Conservation (phyloP, 2,888 invertebrate species). For the Campoletis raptor region DNA sequence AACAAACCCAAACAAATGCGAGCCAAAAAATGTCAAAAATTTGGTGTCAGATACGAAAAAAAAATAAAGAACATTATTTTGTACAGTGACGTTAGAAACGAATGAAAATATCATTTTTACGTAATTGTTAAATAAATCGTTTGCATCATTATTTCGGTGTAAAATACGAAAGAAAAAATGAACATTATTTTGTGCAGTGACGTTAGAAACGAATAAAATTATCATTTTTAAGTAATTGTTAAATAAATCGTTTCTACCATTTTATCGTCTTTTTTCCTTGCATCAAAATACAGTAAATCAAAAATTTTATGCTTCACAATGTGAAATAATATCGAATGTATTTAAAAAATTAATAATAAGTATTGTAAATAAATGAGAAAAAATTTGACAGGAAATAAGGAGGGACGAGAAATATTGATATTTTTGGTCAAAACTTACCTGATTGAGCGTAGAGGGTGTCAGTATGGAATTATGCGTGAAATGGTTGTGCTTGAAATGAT, state of each 20-base stretch:
- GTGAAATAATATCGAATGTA: background rate
- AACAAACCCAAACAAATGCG: background rate
- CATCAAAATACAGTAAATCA: background rate
- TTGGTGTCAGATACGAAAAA: background rate
- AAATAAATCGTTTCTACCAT: background rate
- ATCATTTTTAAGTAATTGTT: background rate
- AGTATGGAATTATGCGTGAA: conserved; percentile 84
- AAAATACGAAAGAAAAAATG: background rate
- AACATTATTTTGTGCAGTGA: background rate
- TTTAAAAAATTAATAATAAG: background rate
- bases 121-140: background rate
- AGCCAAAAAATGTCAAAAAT: background rate
- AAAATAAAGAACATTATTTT: background rate
- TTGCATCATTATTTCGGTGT: background rate
- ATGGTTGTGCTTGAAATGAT: conserved; percentile 84
- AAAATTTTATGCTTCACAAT: background rate
- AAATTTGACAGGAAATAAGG: background rate
- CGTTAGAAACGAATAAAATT: background rate
- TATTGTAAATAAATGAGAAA: background rate
- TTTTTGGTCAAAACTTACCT: conserved; percentile 75
- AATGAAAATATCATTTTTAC: background rate
- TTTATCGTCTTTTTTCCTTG: background rate
- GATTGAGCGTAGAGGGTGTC: conserved; percentile 83
- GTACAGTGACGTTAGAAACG: background rate
- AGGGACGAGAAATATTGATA: background rate